These are phyloP conservation scores for Chrosomus eos DNA, from an alignment of 2,797 vertebrate species.

Conservation along the genomic window DNA sequence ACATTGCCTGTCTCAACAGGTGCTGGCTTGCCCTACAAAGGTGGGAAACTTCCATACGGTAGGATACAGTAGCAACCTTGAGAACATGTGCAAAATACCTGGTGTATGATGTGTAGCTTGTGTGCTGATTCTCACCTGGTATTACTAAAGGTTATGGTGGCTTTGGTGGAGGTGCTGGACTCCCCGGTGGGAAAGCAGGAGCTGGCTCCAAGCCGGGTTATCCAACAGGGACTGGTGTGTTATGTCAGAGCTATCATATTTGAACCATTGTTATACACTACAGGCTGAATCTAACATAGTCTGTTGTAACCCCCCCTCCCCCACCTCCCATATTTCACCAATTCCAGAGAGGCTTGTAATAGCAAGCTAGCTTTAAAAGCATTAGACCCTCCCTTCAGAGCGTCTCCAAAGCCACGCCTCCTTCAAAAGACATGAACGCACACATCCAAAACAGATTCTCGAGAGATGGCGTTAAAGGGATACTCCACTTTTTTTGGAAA, in stretches of 20 bases:
- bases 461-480: not conserved
- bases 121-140: conserved; percentile 13
- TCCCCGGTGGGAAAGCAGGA: conserved; percentile 72
- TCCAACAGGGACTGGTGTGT: conserved; percentile 89
- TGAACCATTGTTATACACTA: not conserved
- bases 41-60: conserved; percentile 85
- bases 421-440: no score
- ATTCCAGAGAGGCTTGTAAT: no score
- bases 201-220: conserved; percentile 84
- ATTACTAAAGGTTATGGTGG: conserved; percentile 76
- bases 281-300: not conserved
- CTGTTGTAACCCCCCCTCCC: no score
- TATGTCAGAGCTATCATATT: conserved; percentile 28
- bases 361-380: no score
- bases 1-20: conserved; percentile 72
- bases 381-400: no score
- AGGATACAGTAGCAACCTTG: conserved; percentile 39
- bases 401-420: no score
- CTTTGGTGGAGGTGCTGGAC: conserved; percentile 77
- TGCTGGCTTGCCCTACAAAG: conserved; percentile 72
- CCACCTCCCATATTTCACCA: no score
- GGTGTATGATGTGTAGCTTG: conserved; percentile 14
- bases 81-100: not conserved
- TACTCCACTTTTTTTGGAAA: no score
- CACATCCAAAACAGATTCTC: no score